Base-by-base conservation (phyloP, 2,113 vertebrate genomes). In the Gymnarchus niloticus region DNA sequence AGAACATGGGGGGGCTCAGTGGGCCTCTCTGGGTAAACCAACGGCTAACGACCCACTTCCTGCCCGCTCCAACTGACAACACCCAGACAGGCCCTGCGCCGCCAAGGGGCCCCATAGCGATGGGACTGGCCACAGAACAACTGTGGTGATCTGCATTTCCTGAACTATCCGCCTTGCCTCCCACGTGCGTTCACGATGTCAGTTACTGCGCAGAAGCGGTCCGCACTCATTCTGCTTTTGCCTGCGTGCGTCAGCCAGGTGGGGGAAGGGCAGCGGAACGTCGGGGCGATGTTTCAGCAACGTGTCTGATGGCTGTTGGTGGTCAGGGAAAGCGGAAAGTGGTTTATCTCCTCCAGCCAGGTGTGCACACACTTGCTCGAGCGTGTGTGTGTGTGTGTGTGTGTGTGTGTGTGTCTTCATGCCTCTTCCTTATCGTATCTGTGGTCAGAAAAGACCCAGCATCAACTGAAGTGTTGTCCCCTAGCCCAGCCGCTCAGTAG, bases 11-110 rank as follows among this genome's bases (percentile, higher is more conserved):
- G 69, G 37, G 3, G 37, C 3, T n/a, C 87, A 78, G 89, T 92
- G 93, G 91, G 92, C 90, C 91, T 44, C 90, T 91, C 91, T 93
- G 90, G 91, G 92, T 92, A 89, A 95, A 95, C 93, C 92, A 89
- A 94, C 90, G 91, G 91, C 92, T 90, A 95, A 95, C 93, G 91
- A 93, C 90, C 89, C 89, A 91, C 92, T 95, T 95, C 94, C 94
- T 95, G 92, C 92, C 80, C 90, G 87, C 17, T n/a, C 25, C 46
- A 85, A 85, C 87, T 57, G 87, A 87, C 87, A 52, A 14, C 84
- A 86, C 87, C 92, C 90, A 90, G 33, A 90, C 89, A 90, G 88
- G 88, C 86, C 77, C 54, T 61, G 28, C 5, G 59, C 8, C 48
- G 6, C 9, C 83, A 84, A 41, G 57, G 56, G 23, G 46, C 84